Evolutionary conservation across 2,888 invertebrate species (phyloP), one percentile per base, ranked within the genome.

Genomic region (Netelia melanura): DNA sequence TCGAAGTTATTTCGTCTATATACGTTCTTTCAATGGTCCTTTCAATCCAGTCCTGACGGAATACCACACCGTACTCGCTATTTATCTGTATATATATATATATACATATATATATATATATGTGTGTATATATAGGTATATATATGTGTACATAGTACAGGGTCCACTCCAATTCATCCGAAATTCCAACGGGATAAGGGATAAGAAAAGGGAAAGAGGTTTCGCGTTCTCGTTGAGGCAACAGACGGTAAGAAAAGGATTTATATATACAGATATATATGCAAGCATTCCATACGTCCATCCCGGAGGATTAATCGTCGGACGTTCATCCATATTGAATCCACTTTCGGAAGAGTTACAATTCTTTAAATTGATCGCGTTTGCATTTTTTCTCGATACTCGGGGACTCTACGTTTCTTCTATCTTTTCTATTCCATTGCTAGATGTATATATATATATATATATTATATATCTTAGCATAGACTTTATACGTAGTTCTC

Each of bases 291-390:
- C 23, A 25, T 72, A 80, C 74, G 78, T 84, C 85, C 80, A 84
- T 85, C 83, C 78, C 54, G 56, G 71, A 77, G 83, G 77, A 87
- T 87, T 87, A 86, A 87, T 85, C 85, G 86, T 82, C 83, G 67
- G 23, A 84, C 76, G 83, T 85, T 85, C 87, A 87, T 87, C 84
- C 87, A 86, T 85, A 86, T 87, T 85, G 85, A 87, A 86, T 84
- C 84, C 78, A 85, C 86, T 86, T 78, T 86, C 30, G 38, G 77
- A 56, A 43, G 85, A 86, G 78, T 83, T 83, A 84, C 81, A 86
- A 86, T 82, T 85, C 82, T 81, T 86, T 80, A 79, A 82, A 86
- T 83, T 80, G 80, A 81, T 83, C 48, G 80, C 83, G 81, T 86
- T 87, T 86, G 84, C 82, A 84, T 78, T 86, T 85, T 78, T 78